Evolutionary conservation across 1,140 invertebrate species (phyloP), one percentile per base, ranked within the genome.

Genomic region (Eueides isabella): DNA sequence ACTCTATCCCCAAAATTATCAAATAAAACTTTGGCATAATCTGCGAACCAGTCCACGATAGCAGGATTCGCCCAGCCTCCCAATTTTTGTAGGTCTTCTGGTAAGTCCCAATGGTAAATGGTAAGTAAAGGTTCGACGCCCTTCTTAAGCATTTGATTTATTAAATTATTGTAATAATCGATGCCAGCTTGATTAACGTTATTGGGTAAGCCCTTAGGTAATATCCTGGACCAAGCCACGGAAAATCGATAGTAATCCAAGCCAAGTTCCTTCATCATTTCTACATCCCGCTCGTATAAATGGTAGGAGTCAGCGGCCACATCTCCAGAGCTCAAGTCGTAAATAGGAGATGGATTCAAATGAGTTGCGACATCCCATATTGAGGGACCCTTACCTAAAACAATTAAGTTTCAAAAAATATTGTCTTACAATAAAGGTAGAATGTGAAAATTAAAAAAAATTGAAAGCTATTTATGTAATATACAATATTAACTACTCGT

Each of bases 81-180:
- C 41, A 95, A 73, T 30, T 95, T 93, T 81, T 95, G 94, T 2
- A 96, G 76, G 30, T 85, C 82, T 71, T 95, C 93, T 2, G 95
- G 95, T 69, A 96, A 82, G 41, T 96, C 95, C 95, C 95, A 96
- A 77, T 96, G 95, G 77, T 95, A 96, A 11, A 96, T 85, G 0
- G 95, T 96, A 0, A 96, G 93, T 88, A 95, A 93, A 1, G 95
- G 95, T 65, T 89, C 35, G 62, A 95, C 94, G 26, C 87, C 88
- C 35, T 92, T 89, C 5, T 84, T 92, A 0, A 95, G 74, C 33
- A 96, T 85, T 72, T 94, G 94, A 77, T 95, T 83, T 9, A 96
- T 95, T 31, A 96, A 72, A 66, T 94, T 94, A 72, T 95, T 95
- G 77, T 96, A 96, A 76, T 95, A 96, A n/a, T 94, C 85, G 2